Evolutionary conservation across 53 echinoderm and acorn worm genomes (phyloP), one percentile per base, ranked within the genome.

Genomic region (Astropecten irregularis): DNA sequence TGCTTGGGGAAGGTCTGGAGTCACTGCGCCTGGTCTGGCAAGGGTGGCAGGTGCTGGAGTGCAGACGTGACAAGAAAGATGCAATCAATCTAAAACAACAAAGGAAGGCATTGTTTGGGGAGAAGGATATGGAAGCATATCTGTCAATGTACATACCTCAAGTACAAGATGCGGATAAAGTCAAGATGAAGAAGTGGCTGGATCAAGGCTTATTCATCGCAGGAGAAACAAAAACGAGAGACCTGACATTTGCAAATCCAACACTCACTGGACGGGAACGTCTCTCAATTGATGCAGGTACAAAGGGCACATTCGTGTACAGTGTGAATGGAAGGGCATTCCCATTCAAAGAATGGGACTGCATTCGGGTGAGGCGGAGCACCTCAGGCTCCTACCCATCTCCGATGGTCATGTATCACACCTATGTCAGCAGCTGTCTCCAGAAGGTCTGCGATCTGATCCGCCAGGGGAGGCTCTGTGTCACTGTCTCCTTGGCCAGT

Each of bases 331-430:
- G 33, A 8, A 48, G 18, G 1, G 30, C 48, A 11, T 23, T 38
- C 49, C 86, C 86, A 8, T 86, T 86, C 54, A 20, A 3, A 21
- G 86, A 21, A 2, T 86, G 86, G 86, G 86, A 86, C 35, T 66
- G 51, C 39, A 11, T 86, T 8, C 28, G 52, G 34, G 86, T 77
- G 14, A 66, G 68, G 6, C 34, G 48, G 39, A 4, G 18, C 26
- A 40, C 10, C 15, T 3, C 76, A 11, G 13, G 28, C 13, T 36
- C 65, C 50, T 64, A 31, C 36, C 15, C 77, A 23, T 54, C 64
- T 31, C 76, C 76, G 29, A 76, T 76, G 76, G 64, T 50, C 5
- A 66, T 68, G 57, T 86, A 54, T 22, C 66, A 66, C 67, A 47
- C n/a, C 28, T 86, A 86, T 25, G 53, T 86, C 29, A 73, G 77